Percentiles rank a stretch among this genome's conserved stretches.
phyloP scores from a whole-genome alignment of 2,113 vertebrate genomes.

The Toxotes chatareus region DNA sequence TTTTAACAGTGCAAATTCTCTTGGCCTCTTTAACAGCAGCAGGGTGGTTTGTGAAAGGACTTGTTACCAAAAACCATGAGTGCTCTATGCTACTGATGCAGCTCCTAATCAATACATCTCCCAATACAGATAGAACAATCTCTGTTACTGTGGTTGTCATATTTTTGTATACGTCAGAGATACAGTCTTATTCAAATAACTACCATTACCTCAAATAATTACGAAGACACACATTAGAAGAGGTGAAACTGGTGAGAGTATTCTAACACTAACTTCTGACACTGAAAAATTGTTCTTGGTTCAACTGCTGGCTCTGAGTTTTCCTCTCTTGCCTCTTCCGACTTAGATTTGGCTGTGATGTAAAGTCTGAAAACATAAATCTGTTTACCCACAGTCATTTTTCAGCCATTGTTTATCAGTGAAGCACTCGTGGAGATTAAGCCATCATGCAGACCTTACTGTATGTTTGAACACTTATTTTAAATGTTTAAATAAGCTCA shows the following conservation, averaged over 20 bases:
- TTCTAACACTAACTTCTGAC: not conserved
- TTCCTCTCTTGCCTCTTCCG: not conserved
- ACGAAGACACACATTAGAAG: not conserved
- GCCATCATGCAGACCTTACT: not conserved
- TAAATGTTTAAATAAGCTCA: conserved; percentile 37
- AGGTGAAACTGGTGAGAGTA: not conserved
- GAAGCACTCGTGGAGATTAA: conserved; percentile 17
- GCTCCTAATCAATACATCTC: not conserved
- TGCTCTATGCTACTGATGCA: not conserved
- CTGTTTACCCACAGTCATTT: not conserved
- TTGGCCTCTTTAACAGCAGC: too few species aligned
- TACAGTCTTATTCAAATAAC: not conserved
- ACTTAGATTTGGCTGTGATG: not conserved
- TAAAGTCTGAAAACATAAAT: not conserved
- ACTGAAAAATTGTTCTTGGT: not conserved
- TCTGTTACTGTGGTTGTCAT: not conserved
- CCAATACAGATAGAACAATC: not conserved
- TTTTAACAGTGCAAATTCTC: too few species aligned
- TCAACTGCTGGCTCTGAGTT: not conserved
- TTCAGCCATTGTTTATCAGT: conserved; percentile 12
- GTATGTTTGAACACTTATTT: conserved; percentile 1
- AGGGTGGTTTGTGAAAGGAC: too few species aligned
- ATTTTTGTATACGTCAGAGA: not conserved
- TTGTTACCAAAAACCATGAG: not conserved
- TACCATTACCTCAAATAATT: not conserved